Conservation (phyloP, 2,113 vertebrate genomes). For the Paraplagusia blochii region DNA sequence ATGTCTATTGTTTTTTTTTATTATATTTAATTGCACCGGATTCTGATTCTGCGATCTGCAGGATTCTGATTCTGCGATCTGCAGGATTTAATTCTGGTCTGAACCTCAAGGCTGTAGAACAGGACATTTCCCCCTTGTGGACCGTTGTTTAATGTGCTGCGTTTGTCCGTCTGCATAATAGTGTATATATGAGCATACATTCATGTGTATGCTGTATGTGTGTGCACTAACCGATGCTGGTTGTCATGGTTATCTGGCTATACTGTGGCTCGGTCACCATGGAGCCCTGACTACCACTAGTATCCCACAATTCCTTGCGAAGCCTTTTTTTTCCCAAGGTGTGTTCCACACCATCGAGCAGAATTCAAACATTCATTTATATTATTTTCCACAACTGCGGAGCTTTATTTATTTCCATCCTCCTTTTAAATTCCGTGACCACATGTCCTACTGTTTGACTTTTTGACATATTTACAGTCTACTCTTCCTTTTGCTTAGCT, state of each 20-base stretch:
- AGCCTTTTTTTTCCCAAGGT: constrained; percentile 27
- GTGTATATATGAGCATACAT: constrained; percentile 29
- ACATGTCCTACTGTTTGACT: constrained; percentile 11
- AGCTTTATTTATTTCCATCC: no score
- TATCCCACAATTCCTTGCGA: constrained; percentile 47
- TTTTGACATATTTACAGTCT: constrained; percentile 24
- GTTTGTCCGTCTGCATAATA: background rate
- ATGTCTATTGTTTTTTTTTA: no score
- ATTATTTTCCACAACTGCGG: no score
- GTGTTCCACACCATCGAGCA: constrained; percentile 9
- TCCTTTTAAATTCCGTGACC: constrained; percentile 12
- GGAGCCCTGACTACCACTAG: constrained; percentile 37
- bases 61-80: no score
- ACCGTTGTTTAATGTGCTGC: background rate
- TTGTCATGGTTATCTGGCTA: constrained; percentile 69
- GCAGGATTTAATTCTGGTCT: background rate
- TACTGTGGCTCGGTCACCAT: constrained; percentile 53
- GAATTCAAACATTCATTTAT: background rate
- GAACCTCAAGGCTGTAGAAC: background rate
- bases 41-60: no score
- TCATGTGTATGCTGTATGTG: background rate
- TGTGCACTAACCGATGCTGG: constrained; percentile 39
- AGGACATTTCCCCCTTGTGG: background rate
- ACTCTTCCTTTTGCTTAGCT: constrained; percentile 43
- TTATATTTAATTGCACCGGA: no score